A percentile compares a stretch with the other conserved stretches of the same genome.
Evolutionary conservation across 2,113 vertebrate genomes (phyloP).

Genomic region (Nothoprocta pentlandii): DNA sequence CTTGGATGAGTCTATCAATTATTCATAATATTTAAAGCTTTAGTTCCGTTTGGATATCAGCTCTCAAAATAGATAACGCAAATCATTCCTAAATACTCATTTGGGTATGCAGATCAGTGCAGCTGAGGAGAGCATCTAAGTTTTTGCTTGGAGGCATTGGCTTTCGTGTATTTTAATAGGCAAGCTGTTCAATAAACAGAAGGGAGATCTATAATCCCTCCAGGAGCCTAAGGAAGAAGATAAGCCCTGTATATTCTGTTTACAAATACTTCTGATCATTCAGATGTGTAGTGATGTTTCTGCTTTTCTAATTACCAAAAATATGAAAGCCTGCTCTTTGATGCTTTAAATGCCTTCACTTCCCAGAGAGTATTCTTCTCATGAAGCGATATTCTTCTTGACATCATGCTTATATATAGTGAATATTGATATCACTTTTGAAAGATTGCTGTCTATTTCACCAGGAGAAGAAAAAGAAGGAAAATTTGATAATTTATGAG

Average conservation of each 20-base stretch:
- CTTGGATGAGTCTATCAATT: background rate
- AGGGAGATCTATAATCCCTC: background rate
- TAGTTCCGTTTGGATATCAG: background rate
- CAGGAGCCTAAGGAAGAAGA: background rate
- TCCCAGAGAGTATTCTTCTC: background rate
- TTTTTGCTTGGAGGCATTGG: background rate
- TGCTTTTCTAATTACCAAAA: background rate
- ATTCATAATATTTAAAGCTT: background rate
- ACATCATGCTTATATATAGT: background rate
- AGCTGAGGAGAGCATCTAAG: background rate
- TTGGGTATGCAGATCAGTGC: background rate
- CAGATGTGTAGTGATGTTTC: background rate
- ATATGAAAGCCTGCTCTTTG: background rate
- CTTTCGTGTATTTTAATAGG: background rate
- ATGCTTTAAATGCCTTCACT: background rate
- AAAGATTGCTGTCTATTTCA: background rate
- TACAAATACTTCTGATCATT: background rate
- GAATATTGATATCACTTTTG: background rate
- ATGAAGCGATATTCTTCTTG: background rate
- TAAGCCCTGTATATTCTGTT: background rate
- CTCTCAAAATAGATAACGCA: background rate
- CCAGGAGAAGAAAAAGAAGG: background rate
- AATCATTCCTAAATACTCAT: background rate
- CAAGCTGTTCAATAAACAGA: conserved; percentile 12
- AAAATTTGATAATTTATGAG: background rate